Conservation (phyloP, 2,888 invertebrate species). For the Ophonus ardosiacus region DNA sequence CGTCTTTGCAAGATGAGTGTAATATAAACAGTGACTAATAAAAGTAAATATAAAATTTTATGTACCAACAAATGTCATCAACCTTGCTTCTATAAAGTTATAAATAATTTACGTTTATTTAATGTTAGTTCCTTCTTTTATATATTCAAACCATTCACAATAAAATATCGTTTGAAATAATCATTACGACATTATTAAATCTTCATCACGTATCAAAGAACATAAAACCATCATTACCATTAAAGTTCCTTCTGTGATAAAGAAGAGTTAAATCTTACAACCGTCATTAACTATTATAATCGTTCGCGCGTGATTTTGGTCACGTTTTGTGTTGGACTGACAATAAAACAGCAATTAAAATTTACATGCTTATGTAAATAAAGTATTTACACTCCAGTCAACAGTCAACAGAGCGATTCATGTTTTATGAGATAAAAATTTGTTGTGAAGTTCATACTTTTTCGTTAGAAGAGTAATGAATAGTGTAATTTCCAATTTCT, state of each 20-base stretch:
- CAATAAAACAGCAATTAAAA: conserved; percentile 22
- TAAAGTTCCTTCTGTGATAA: conserved; percentile 2
- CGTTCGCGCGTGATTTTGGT: conserved; percentile 5
- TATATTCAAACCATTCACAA: conserved; percentile 5
- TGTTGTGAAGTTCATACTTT: neutral
- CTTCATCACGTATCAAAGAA: conserved; percentile 5
- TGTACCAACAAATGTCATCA: conserved; percentile 11
- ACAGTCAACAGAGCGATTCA: neutral
- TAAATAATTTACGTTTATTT: neutral
- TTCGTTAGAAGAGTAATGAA: neutral
- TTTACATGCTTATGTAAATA: conserved; percentile 6
- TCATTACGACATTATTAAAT: conserved; percentile 13
- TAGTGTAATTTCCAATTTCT: neutral
- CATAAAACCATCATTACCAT: conserved; percentile 16
- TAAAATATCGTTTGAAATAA: conserved; percentile 1
- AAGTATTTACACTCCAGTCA: neutral
- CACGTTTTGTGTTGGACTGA: neutral
- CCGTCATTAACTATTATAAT: conserved; percentile 5
- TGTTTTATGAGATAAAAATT: neutral
- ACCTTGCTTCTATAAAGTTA: neutral
- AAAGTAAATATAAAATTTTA: neutral
- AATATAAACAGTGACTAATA: neutral
- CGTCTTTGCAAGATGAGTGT: neutral
- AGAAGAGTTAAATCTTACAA: conserved; percentile 1
- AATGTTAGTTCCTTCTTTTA: neutral